A percentile compares a stretch with the other conserved stretches of the same genome.
Conservation (phyloP, 1,140 invertebrate genomes). For the Drosophila mauritiana region DNA sequence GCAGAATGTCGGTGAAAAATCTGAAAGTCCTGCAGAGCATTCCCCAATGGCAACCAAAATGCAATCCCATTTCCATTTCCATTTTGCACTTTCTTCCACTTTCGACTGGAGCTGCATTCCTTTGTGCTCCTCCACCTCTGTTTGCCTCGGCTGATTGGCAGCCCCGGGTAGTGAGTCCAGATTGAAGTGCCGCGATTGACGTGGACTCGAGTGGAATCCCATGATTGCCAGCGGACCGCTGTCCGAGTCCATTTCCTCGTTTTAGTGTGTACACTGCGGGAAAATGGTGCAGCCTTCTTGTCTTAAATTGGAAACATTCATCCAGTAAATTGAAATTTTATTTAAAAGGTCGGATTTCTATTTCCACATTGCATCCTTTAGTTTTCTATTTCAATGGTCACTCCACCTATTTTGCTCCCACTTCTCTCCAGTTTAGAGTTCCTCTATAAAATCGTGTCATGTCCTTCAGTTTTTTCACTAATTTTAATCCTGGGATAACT, state of each 20-base stretch:
- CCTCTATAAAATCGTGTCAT: neutral
- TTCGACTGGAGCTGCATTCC: neutral
- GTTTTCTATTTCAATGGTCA: no score
- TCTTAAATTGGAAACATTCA: neutral
- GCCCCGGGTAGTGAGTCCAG: slow-evolving; percentile 9
- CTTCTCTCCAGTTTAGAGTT: no score
- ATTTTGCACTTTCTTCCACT: neutral
- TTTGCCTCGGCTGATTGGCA: slow-evolving; percentile 26
- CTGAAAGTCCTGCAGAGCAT: no score
- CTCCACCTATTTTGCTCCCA: no score
- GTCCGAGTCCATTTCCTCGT: neutral
- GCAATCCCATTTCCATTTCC: neutral
- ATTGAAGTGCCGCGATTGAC: slow-evolving; percentile 23
- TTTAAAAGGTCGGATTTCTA: neutral
- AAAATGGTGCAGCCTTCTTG: neutral
- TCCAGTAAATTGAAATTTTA: no score
- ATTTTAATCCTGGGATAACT: neutral
- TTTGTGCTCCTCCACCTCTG: slow-evolving; percentile 4
- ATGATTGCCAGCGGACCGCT: slow-evolving; percentile 3
- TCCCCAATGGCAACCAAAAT: slow-evolving; percentile 2
- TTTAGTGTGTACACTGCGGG: neutral
- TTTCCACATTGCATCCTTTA: neutral
- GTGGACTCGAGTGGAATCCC: slow-evolving; percentile 4
- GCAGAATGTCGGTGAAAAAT: neutral
- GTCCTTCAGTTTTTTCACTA: neutral